Conservation (phyloP, 2,113 vertebrate genomes). For the Cephalopterus ornatus region DNA sequence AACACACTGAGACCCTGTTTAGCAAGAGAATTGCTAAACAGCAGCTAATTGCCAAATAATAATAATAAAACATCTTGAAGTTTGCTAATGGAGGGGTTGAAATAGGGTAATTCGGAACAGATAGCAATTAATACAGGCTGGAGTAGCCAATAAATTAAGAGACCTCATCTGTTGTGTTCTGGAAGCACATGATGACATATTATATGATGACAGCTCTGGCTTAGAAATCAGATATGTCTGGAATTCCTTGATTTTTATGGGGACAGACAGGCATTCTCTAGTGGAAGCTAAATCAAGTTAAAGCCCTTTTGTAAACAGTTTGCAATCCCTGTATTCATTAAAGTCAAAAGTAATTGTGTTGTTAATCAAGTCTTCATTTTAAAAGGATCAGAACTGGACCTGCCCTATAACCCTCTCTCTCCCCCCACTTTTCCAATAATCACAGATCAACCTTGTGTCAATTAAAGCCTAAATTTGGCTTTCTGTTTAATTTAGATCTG, state of each 20-base stretch:
- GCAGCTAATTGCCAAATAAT: constrained; percentile 62
- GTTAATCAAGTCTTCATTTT: constrained; percentile 34
- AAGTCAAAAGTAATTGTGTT: neutral
- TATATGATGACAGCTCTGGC: neutral
- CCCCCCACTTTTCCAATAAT: neutral
- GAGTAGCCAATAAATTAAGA: constrained; percentile 17
- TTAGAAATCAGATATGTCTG: constrained; percentile 3
- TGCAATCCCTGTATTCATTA: constrained; percentile 4
- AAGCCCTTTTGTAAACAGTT: constrained; percentile 17
- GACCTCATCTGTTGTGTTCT: neutral
- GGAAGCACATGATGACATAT: neutral
- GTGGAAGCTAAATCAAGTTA: neutral
- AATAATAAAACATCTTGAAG: constrained; percentile 59
- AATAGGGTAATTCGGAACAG: constrained; percentile 45
- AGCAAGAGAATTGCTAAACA: constrained; percentile 53
- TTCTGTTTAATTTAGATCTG: neutral
- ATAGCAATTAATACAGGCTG: constrained; percentile 48
- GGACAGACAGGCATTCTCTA: constrained; percentile 1
- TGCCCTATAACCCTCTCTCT: neutral
- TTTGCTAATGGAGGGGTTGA: constrained; percentile 55
- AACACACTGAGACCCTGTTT: neutral
- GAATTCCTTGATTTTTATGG: neutral
- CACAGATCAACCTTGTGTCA: neutral
- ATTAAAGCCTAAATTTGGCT: neutral
- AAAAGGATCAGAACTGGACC: constrained; percentile 27